Evolutionary conservation across 2,888 invertebrate species (phyloP), one percentile per base, ranked within the genome.

Genomic region (Melanophora roralis): DNA sequence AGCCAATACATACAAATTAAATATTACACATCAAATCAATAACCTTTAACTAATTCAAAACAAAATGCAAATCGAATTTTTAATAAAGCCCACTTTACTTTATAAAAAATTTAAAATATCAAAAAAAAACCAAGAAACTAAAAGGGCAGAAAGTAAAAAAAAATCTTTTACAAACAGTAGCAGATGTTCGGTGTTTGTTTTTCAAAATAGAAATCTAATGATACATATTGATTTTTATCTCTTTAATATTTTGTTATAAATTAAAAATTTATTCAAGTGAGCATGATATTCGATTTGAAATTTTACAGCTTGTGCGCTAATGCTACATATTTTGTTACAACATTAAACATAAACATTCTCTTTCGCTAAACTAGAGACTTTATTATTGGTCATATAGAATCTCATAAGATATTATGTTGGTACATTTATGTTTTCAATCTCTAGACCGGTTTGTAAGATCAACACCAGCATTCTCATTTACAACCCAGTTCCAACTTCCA

Each of bases 371-470:
- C 32, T 62, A 47, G 19, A 62, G 12, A 47, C 32, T 43, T 53
- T 53, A 14, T 34, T 53, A 11, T 14, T 40, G 14, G 3, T 3
- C 40, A 62, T 19, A 19, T 43, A 59, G 40, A 64, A 21, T 47
- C 62, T 64, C 49, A 47, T 47, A 64, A 38, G 27, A 51, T 49
- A 60, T 59, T 19, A n/a, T n/a, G n/a, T n/a, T n/a, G n/a, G n/a
- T 27, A 27, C 27, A 27, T 27, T 59, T 47, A 57, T 38, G 12
- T 64, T 55, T 47, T 72, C 38, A 71, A 49, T 21, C 16, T 27
- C 23, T 43, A 72, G 45, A 72, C 62, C 53, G 62, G 72, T 72
- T 72, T 72, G 23, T 72, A 36, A 45, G 32, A 32, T 71, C 45
- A 55, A 34, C 8, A 53, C 0, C 32, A 60, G 27, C 34, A 23